A percentile compares a stretch with the other conserved stretches of the same genome.
phyloP scores from a whole-genome alignment of 2,113 vertebrate species.

The Phaethornis superciliosus region DNA sequence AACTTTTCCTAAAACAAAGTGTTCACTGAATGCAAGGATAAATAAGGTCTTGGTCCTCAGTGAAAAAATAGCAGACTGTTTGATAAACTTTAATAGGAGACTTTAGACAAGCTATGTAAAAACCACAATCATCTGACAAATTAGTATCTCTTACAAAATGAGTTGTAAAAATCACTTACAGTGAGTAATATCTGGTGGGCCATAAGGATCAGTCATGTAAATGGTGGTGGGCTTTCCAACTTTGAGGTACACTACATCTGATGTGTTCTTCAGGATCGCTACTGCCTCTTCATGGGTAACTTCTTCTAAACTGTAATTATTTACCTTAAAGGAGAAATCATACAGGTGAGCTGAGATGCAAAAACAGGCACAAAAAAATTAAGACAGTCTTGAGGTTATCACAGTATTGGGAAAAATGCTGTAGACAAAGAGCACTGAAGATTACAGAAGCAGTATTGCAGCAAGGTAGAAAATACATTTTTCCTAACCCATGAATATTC shows the following conservation, averaged over 20 bases:
- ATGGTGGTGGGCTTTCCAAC: slow-evolving; percentile 95
- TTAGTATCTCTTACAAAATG: neutral
- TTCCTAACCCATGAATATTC: neutral
- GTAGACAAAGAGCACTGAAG: neutral
- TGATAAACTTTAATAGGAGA: neutral
- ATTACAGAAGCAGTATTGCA: neutral
- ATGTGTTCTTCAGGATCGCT: slow-evolving; percentile 95
- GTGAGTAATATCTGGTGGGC: slow-evolving; percentile 94
- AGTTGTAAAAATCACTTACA: slow-evolving; percentile 81
- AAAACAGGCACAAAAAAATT: neutral
- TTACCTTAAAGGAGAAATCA: slow-evolving; percentile 81
- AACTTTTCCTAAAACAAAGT: neutral
- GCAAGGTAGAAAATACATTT: neutral
- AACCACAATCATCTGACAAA: neutral
- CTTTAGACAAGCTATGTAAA: neutral
- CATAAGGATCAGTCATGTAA: slow-evolving; percentile 95
- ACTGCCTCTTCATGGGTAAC: slow-evolving; percentile 97
- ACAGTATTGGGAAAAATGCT: neutral
- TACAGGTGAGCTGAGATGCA: neutral
- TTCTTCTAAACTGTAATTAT: slow-evolving; percentile 96
- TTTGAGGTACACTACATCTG: slow-evolving; percentile 94
- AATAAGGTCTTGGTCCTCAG: neutral
- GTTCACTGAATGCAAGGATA: neutral
- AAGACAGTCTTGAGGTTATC: neutral
- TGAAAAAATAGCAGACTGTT: neutral